A percentile compares a stretch with the other conserved stretches of the same genome.
phyloP scores from a whole-genome alignment of 1,140 invertebrate species.

The Drosophila truncata region DNA sequence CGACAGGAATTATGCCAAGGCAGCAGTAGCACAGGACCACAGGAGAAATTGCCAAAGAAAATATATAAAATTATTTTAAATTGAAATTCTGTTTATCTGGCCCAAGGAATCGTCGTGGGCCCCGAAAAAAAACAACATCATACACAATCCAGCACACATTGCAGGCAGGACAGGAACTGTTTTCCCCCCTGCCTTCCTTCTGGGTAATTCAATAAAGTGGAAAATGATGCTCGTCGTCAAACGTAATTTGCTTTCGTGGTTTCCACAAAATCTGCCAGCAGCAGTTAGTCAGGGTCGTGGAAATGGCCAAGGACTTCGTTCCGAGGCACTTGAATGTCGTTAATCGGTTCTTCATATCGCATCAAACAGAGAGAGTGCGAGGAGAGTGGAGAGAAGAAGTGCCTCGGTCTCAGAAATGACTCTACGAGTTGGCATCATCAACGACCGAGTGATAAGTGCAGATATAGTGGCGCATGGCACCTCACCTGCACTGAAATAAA shows the following conservation, averaged over 20 bases:
- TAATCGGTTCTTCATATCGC: conserved; percentile 82
- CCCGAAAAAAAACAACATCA: neutral
- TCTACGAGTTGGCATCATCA: conserved; percentile 45
- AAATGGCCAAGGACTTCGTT: conserved; percentile 27
- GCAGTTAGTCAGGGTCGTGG: conserved; percentile 21
- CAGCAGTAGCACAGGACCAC: conserved; percentile 54
- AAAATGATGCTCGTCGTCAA: conserved; percentile 79
- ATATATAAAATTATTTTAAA: conserved; percentile 76
- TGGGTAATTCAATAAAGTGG: conserved; percentile 81
- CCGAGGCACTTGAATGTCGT: conserved; percentile 68
- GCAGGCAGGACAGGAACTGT: conserved; percentile 30
- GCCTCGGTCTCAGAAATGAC: conserved; percentile 7
- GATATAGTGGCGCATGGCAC: conserved; percentile 13
- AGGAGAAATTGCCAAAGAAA: conserved; percentile 40
- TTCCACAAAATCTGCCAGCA: conserved; percentile 71
- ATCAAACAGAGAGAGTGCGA: conserved; percentile 56
- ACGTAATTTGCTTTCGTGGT: conserved; percentile 81
- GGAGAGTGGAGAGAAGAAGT: conserved; percentile 8
- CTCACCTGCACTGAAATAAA: conserved; percentile 20
- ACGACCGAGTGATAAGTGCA: conserved; percentile 47
- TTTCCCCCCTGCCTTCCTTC: conserved; percentile 32
- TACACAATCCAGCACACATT: conserved; percentile 54
- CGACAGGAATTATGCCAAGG: conserved; percentile 20
- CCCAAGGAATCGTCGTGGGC: conserved; percentile 56
- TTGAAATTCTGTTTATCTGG: conserved; percentile 82